These are phyloP conservation scores for Xyrichtys novacula DNA, from an alignment of 2,797 vertebrate species.

Conservation along the genomic window DNA sequence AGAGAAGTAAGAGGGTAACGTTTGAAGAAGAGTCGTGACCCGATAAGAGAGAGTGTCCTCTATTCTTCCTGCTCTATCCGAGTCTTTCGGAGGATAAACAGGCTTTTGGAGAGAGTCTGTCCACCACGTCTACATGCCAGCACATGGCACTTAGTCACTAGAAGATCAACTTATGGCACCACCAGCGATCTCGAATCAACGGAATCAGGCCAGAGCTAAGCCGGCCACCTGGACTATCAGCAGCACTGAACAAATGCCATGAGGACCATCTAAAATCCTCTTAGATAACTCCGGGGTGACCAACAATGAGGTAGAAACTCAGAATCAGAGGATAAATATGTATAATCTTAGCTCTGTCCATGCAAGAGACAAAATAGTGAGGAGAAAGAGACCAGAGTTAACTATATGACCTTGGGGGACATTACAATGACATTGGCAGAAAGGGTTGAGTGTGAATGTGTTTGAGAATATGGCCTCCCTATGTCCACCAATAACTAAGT, in stretches of 20 bases:
- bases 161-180: constrained; percentile 65
- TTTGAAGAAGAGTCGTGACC: constrained; percentile 71
- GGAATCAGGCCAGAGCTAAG: constrained; percentile 34
- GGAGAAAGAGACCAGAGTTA: too few relatives aligned
- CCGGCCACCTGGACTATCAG: constrained; percentile 67
- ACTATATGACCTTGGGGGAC: too few relatives aligned
- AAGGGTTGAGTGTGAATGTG: too few relatives aligned
- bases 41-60: constrained; percentile 43
- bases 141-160: constrained; percentile 46
- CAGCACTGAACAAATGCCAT: constrained; percentile 8
- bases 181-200: constrained; percentile 40
- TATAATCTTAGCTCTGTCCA: too few relatives aligned
- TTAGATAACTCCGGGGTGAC: constrained; percentile 6
- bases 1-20: constrained; percentile 40
- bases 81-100: constrained; percentile 67
- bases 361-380: too few relatives aligned
- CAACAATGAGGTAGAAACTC: neutral
- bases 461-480: too few relatives aligned
- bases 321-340: too few relatives aligned
- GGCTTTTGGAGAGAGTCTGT: constrained; percentile 70
- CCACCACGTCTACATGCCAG: constrained; percentile 56
- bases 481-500: too few relatives aligned
- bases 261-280: constrained; percentile 19
- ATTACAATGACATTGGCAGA: too few relatives aligned
- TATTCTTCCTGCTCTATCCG: constrained; percentile 26